Evolutionary conservation across 2,797 vertebrate species (phyloP), one percentile per base, ranked within the genome.

Genomic region (Cryptoprocta ferox): DNA sequence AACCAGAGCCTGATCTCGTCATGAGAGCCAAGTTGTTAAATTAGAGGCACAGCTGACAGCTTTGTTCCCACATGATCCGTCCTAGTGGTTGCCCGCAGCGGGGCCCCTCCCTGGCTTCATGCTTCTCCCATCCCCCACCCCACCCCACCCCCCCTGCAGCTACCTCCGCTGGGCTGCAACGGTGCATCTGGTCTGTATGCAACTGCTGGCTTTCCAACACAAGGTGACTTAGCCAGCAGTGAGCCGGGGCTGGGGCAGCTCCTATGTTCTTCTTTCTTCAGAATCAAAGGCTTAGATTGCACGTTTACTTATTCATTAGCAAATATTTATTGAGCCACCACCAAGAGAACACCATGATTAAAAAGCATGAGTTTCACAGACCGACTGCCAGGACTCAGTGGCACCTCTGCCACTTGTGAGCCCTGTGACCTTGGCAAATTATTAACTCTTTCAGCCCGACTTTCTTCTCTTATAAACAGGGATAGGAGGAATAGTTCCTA

Each of bases 271-370:
- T 37, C 90, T 82, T 95, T 85, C 61, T 63, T 39, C 30, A 42
- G 32, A 73, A 73, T 90, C 61, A 79, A 76, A 95, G 15, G 15
- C 59, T 91, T 83, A 35, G 4, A 12, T 28, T 66, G 42, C 18
- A 66, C 21, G 48, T 66, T 71, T 53, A 68, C 65, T 83, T 93
- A 61, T 81, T 88, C 80, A 84, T 96, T 71, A 93, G 91, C 53
- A 81, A 75, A 37, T 42, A 84, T 70, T 89, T 95, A 59, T 42
- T 70, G 53, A 90, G 30, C 19, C 14, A 30, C n/a, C 37, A 73
- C n/a, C 30, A 68, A 84, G 65, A 94, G 12, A 73, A 3, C 45
- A 39, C 42, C 32, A 0, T 75, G 35, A 96, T 73, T 50, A 73
- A 88, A 90, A 89, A 78, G 35, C 45, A 15, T 16, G n/a, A 48